Evolutionary conservation across 2,888 invertebrate genomes (phyloP).

Genomic region (Schizaphis graminum): DNA sequence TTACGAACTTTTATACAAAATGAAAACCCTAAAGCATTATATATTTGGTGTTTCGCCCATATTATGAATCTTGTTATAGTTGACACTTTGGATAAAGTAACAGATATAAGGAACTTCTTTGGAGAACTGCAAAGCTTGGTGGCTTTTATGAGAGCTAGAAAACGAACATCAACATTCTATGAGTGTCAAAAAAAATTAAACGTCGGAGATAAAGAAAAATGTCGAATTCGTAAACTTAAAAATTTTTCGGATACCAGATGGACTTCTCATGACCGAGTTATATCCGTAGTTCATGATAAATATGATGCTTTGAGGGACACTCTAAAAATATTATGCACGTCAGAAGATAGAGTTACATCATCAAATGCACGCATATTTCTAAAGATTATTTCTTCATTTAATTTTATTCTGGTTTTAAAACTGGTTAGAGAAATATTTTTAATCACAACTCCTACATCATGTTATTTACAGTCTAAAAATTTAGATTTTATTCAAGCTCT

Average conservation of each 20-base stretch:
- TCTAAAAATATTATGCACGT: background rate
- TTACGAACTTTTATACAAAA: conserved; percentile 67
- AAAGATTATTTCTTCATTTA: background rate
- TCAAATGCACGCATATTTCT: too few relatives aligned
- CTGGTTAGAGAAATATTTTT: background rate
- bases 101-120: background rate
- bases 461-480: background rate
- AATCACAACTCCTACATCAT: background rate
- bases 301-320: background rate
- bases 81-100: background rate
- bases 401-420: too few relatives aligned
- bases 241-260: background rate
- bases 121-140: background rate
- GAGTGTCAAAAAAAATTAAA: background rate
- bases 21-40: conserved; percentile 66
- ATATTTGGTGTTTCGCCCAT: conserved; percentile 57
- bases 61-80: conserved; percentile 51
- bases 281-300: background rate
- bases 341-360: background rate
- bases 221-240: background rate
- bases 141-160: background rate
- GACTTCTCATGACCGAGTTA: background rate
- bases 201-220: too few relatives aligned
- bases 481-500: background rate
- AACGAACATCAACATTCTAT: background rate